These are phyloP conservation scores for Halyomorpha halys DNA, from an alignment of 1,140 invertebrate genomes.

Conservation along the genomic window DNA sequence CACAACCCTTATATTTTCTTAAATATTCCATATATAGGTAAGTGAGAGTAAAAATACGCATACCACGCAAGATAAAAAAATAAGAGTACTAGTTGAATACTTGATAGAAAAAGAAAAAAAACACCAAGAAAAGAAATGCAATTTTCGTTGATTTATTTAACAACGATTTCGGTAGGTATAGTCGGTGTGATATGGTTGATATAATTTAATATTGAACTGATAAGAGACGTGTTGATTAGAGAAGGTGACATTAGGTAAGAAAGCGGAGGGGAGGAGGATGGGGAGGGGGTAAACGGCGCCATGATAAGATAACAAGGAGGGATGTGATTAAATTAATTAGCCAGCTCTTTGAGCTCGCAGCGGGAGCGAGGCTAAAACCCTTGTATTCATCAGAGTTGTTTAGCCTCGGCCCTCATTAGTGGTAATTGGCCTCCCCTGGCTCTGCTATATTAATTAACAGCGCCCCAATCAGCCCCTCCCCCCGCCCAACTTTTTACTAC, in stretches of 20 bases:
- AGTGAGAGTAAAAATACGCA: too few species aligned
- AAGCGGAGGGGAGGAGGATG: background rate
- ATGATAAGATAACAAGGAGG: slow-evolving; percentile 17
- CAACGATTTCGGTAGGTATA: too few species aligned
- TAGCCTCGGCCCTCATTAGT: slow-evolving; percentile 13
- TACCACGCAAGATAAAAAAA: too few species aligned
- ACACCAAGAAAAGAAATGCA: too few species aligned
- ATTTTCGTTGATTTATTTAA: too few species aligned
- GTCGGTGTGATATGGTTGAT: too few species aligned
- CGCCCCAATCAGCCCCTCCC: slow-evolving; percentile 5
- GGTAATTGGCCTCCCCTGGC: slow-evolving; percentile 20
- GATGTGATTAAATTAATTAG: slow-evolving; percentile 18
- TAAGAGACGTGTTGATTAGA: background rate
- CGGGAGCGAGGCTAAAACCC: slow-evolving; percentile 20
- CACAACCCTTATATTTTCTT: too few species aligned
- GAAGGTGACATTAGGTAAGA: background rate
- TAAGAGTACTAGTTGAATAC: too few species aligned
- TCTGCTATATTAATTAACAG: slow-evolving; percentile 25
- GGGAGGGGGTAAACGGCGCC: slow-evolving; percentile 11
- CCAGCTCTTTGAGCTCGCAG: background rate
- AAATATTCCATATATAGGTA: too few species aligned
- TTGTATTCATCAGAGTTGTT: slow-evolving; percentile 20
- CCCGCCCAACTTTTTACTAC: slow-evolving; percentile 9
- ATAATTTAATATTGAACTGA: background rate
- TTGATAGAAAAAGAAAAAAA: too few species aligned